Conservation (phyloP, 2,888 invertebrate genomes). For the Dorcus parallelipipedus region DNA sequence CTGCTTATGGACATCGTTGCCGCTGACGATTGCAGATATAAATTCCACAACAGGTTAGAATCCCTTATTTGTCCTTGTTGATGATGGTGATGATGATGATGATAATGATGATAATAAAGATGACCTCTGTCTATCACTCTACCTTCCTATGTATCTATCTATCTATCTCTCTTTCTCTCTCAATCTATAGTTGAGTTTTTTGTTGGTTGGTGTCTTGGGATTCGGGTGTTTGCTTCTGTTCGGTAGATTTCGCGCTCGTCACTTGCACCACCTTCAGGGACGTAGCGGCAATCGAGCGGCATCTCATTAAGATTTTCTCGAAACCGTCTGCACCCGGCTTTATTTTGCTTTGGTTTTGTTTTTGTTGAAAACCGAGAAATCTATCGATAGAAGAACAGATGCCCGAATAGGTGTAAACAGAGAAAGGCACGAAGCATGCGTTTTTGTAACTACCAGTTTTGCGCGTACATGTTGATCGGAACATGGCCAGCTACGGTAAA, state of each 20-base stretch:
- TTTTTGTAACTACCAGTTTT: slow-evolving; percentile 27
- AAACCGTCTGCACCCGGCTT: not conserved
- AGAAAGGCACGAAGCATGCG: slow-evolving; percentile 70
- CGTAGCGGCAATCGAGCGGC: no score
- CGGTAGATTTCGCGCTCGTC: slow-evolving; percentile 17
- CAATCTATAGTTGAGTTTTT: slow-evolving; percentile 8
- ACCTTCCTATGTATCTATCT: not conserved
- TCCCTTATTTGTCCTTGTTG: slow-evolving; percentile 19
- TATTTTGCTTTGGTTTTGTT: not conserved
- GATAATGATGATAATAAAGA: slow-evolving; percentile 1
- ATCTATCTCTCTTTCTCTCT: not conserved
- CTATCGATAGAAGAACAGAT: slow-evolving; percentile 36
- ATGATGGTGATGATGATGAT: not conserved
- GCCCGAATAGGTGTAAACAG: slow-evolving; percentile 43
- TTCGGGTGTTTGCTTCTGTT: slow-evolving; percentile 32
- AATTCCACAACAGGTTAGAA: slow-evolving; percentile 87
- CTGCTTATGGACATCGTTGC: slow-evolving; percentile 96
- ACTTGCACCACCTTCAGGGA: not conserved
- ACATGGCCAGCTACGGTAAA: no score
- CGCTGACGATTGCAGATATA: slow-evolving; percentile 93
- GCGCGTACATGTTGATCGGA: no score
- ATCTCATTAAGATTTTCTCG: not conserved
- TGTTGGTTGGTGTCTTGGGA: slow-evolving; percentile 25
- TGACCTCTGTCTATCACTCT: not conserved
- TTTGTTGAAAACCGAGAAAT: not conserved